phyloP scores from a whole-genome alignment of 2,113 vertebrate genomes.

The Otolemur garnettii region DNA sequence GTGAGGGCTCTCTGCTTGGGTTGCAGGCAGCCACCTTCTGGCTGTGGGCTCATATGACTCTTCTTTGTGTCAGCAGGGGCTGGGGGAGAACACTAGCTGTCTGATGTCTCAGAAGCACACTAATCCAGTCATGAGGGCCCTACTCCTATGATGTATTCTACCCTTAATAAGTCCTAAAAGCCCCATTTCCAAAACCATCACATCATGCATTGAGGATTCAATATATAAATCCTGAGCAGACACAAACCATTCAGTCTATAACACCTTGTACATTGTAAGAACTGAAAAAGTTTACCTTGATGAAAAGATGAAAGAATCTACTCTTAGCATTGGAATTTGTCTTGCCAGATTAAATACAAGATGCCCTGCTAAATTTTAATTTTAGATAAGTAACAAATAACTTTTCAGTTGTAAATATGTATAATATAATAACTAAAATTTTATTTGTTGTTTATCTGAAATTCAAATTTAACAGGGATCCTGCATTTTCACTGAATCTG shows the following conservation, averaged over 20 bases:
- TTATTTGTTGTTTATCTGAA: slow-evolving; percentile 39
- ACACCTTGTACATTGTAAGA: neutral
- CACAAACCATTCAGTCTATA: neutral
- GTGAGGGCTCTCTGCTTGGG: neutral
- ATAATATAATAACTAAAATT: slow-evolving; percentile 1
- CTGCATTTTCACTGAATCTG: slow-evolving; percentile 3
- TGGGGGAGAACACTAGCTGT: too few species aligned
- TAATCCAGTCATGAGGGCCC: neutral
- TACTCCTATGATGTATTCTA: neutral
- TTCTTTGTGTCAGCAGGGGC: neutral
- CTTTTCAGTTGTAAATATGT: neutral
- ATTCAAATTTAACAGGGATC: slow-evolving; percentile 13
- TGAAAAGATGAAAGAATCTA: neutral
- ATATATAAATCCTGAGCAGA: neutral
- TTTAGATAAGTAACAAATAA: neutral
- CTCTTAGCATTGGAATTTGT: neutral
- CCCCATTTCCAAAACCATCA: neutral
- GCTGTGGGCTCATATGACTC: neutral
- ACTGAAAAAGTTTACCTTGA: neutral
- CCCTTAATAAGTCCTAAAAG: neutral
- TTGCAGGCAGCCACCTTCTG: neutral
- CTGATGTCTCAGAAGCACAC: neutral
- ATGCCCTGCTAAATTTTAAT: neutral
- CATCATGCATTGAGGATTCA: neutral
- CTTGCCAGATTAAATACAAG: neutral